phyloP scores from a whole-genome alignment of 2,888 invertebrate genomes.

The Trachelus tabidus region DNA sequence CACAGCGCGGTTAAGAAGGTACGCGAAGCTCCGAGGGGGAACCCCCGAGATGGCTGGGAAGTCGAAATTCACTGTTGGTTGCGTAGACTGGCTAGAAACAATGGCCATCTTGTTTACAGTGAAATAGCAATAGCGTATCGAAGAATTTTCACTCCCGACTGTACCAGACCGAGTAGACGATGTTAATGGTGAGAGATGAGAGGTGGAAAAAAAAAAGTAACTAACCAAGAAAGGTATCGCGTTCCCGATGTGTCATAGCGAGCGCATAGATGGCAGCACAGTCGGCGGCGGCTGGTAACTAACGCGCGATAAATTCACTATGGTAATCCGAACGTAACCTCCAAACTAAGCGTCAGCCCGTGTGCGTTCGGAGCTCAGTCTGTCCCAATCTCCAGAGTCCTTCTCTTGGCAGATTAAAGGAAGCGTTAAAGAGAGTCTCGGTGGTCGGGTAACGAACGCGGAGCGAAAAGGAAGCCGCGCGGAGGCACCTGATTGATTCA shows the following conservation, averaged over 20 bases:
- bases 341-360: not conserved
- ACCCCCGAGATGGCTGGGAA: not conserved
- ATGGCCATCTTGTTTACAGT: too few species aligned
- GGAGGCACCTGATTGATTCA: constrained; percentile 62
- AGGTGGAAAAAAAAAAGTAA: not conserved
- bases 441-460: not conserved
- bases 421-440: not conserved
- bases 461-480: constrained; percentile 6
- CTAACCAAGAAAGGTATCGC: not conserved
- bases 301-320: not conserved
- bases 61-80: not conserved
- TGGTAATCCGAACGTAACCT: not conserved
- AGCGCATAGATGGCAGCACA: not conserved
- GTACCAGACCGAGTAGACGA: too few species aligned
- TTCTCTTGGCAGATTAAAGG: constrained; percentile 6
- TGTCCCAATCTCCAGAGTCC: not conserved
- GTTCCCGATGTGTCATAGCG: not conserved
- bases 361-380: not conserved
- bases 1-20: constrained; percentile 16
- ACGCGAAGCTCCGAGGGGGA: not conserved
- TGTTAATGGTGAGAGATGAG: not conserved
- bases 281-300: not conserved
- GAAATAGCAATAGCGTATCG: too few species aligned
- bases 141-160: too few species aligned
- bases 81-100: too few species aligned